Base-by-base conservation (phyloP, 2,113 vertebrate genomes). In the Callipepla squamata region DNA sequence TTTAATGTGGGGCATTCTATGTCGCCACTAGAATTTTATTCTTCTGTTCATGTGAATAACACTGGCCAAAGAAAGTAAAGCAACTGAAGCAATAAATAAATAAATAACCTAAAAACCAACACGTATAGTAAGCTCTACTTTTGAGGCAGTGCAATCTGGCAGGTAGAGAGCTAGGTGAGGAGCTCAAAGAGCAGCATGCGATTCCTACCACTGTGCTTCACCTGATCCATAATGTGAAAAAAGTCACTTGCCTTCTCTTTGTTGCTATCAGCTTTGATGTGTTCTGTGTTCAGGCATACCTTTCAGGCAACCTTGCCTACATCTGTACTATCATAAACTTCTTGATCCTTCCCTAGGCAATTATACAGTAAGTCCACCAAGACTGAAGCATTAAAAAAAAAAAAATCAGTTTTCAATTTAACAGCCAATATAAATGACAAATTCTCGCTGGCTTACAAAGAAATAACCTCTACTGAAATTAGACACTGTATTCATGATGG, bases 171-270 rank as follows among this genome's bases (percentile, higher is more conserved):
- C 0, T 5, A 83, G 68, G 73, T 55, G 32, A 59, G 23, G 36
- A 15, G 16, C 57, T 96, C 77, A 78, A 88, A 92, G 65, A 90
- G n/a, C 42, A 67, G 88, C 32, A 63, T 59, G 30, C 20, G 65
- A 3, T 34, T 93, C 30, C 34, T 89, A 73, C 38, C 1, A 7
- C 62, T n/a, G 13, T 23, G 20, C 18, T 36, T 73, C 89, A 58
- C 80, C 86, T 81, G 61, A 36, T 79, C 86, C 61, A 13, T 6
- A 12, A 75, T 61, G 55, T 28, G 16, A 59, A 18, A 84, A 86
- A 95, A 92, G 66, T 78, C 84, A 65, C 77, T 80, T 45, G 16
- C 28, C 38, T 92, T 89, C 30, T 81, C 58, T 91, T 48, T 88
- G 47, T 57, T 88, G 45, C 0, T 0, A 20, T 61, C 51, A 68